Conservation (phyloP, 2,888 invertebrate genomes). For the Tenthredo mesomela region DNA sequence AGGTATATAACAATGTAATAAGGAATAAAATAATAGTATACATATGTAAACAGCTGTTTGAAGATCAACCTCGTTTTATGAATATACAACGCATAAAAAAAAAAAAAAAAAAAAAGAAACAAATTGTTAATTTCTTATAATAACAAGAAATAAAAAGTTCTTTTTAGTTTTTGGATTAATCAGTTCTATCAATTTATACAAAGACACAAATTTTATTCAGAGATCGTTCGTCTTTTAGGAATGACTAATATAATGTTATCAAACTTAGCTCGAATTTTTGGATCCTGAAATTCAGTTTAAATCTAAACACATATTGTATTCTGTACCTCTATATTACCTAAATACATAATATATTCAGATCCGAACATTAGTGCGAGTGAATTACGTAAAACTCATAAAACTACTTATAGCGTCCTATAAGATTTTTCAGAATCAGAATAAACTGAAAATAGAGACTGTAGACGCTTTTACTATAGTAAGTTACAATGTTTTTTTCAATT, state of each 20-base stretch:
- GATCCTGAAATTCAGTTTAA: background rate
- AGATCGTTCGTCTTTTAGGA: background rate
- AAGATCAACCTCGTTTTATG: background rate
- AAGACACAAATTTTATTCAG: background rate
- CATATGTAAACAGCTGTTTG: background rate
- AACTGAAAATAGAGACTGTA: background rate
- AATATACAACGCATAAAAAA: background rate
- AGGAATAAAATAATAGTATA: background rate
- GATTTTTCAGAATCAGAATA: background rate
- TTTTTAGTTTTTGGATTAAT: background rate
- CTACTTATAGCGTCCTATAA: background rate
- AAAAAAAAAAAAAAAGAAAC: background rate
- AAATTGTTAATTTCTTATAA: background rate
- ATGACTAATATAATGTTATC: conserved; percentile 10
- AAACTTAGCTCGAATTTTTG: background rate
- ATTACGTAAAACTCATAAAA: background rate
- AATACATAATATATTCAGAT: background rate
- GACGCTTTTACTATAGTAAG: background rate
- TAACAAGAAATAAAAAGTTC: background rate
- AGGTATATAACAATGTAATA: background rate
- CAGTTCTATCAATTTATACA: background rate
- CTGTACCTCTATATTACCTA: background rate
- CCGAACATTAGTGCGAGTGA: background rate
- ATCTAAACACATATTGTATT: background rate
- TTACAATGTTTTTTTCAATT: background rate